Base-by-base conservation (phyloP, 2,113 vertebrate species). In the Anseranas semipalmata region DNA sequence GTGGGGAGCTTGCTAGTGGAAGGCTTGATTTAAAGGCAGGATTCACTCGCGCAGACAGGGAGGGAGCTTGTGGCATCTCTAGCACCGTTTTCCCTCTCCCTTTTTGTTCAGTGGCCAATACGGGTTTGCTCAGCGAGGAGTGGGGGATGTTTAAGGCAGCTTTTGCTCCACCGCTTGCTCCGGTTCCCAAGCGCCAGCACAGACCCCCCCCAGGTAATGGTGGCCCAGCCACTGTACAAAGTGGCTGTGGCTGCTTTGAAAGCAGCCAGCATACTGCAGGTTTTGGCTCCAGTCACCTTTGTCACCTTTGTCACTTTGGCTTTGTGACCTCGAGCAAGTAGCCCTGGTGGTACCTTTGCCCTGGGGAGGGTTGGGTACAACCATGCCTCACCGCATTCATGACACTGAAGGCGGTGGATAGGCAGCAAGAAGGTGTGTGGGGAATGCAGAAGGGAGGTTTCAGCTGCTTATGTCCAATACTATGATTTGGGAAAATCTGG, bases 1-100 rank as follows among this genome's bases (percentile, higher is more conserved):
- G 24, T 0, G 0, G 66, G 72, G 77, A 86, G 53, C 79, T 86
- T 0, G 1, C 50, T 65, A 75, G 75, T 83, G 78, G 66, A 79
- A 95, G 88, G 72, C 68, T 82, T 60, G 75, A 45, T 66, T 88
- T 82, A 79, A 92, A 76, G 65, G 89, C 82, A 93, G 72, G 15
- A 58, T 82, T 94, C 75, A 45, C 68, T 66, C 13, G 4, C 43
- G 48, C 28, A 48, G 66, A 41, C 7, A 1, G 65, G 48, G 46
- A 95, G 43, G 39, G 76, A 88, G 45, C 10, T 79, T 27, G 53
- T 78, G 79, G 65, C 46, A 53, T 73, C 3, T 0, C 63, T 52
- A 20, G 13, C 35, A 35, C 32, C 1, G 16, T 65, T 22, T 28
- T n/a, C 16, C 63, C 58, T 86, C 76, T 93, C 81, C 19, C 43